Evolutionary conservation across 1,140 invertebrate species (phyloP), one percentile per base, ranked within the genome.

Genomic region (Pachypsylla venusta): DNA sequence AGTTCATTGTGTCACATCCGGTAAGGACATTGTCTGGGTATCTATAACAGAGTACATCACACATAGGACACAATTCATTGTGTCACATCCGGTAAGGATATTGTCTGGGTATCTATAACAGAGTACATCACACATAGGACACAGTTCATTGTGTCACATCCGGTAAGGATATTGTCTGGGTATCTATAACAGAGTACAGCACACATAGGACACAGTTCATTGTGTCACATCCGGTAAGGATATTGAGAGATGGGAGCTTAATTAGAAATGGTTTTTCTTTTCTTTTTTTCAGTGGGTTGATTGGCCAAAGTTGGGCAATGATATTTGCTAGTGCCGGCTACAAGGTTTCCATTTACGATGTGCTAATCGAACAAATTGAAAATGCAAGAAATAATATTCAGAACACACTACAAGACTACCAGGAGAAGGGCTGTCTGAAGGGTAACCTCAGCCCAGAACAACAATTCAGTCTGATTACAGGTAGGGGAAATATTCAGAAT

Each of bases 281-380:
- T 48, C 7, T 25, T 27, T 54, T 62, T 76, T 76, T 42, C 69
- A 93, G 93, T 72, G 93, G 93, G 2, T 73, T 96, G 20, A 94
- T 98, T 62, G 93, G 93, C 7, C 79, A 85, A 56, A 94, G 89
- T 66, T 98, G 91, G 89, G 83, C 92, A 0, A 95, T 97, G 91
- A 73, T 97, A 2, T 98, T 94, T 73, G 90, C 90, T 0, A 82
- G 86, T n/a, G 88, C 83, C 25, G 91, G 90, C 5, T 95, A 93
- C 69, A 73, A 86, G 68, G 91, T 96, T 12, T 73, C 73, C 2
- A 74, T 98, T 25, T 96, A 83, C 69, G 93, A 98, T 68, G 81
- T 91, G 28, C 73, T 85, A 24, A 75, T 79, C 12, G 74, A 84
- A 55, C 87, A 89, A 70, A 79, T 94, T 22, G 69, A 77, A 13